Evolutionary conservation across 2,888 invertebrate genomes (phyloP), one percentile per base, ranked within the genome.

Genomic region (Microctonus brassicae): DNA sequence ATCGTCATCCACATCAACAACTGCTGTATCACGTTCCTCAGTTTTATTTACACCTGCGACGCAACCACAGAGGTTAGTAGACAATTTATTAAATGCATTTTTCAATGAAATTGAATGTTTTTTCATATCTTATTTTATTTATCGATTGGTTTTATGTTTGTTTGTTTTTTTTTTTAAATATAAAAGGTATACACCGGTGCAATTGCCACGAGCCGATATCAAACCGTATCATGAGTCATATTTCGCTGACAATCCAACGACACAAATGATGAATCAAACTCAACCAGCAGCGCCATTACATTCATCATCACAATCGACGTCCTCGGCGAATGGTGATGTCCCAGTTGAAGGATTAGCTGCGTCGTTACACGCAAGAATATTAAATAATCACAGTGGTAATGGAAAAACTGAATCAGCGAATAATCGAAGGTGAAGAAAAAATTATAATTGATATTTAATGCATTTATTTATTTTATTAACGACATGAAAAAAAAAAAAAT

Each of bases 331-430:
- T 11, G 85, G 86, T 63, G 81, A 85, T 69, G 79, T 85, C 64
- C 88, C 88, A 1, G 84, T 89, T 6, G 91, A 91, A 91, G 95
- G 96, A 72, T 87, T 96, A 73, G 95, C 96, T 26, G 95, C 95
- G 64, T 94, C 94, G 69, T 88, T 95, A 75, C 95, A 95, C 84
- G 94, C 94, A 72, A 91, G 95, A 78, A 94, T 95, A 78, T 89
- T 95, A 89, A 79, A 91, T 88, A 87, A 91, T 88, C 88, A 91
- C 90, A 89, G 91, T 73, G 77, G 67, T 90, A 89, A 91, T 72
- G 76, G 67, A n/a, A 88, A 87, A 79, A 78, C 77, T 11, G 86
- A 88, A 36, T 74, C 81, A 63, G 17, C 62, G 5, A 70, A 65
- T 61, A 55, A 24, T 47, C 68, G 69, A 24, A 66, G 69, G 65